phyloP scores from a whole-genome alignment of 2,113 vertebrate species.

The Apistogramma diplotaenia region DNA sequence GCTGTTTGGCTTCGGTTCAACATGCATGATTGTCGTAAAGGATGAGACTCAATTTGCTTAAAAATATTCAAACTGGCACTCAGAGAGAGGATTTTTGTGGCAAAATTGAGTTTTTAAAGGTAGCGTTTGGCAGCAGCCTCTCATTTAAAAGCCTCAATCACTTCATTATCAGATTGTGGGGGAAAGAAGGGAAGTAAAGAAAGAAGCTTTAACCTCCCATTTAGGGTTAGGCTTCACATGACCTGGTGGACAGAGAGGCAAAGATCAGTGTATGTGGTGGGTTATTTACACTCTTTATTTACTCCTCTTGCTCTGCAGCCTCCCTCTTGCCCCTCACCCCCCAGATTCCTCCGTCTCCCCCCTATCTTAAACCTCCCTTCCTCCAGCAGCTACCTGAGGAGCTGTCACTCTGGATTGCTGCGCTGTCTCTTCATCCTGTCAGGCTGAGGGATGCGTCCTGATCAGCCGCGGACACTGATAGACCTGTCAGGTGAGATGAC shows the following conservation, averaged over 20 bases:
- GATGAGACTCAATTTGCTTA: conserved; percentile 49
- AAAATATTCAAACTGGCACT: conserved; percentile 37
- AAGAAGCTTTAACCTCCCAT: not conserved
- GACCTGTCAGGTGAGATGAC: conserved; percentile 78
- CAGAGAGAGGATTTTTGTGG: conserved; percentile 10
- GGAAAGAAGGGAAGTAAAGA: not conserved
- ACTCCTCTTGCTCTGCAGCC: conserved; percentile 14
- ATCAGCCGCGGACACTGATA: conserved; percentile 73
- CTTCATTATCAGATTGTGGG: not conserved
- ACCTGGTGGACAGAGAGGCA: not conserved
- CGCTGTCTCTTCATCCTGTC: conserved; percentile 69
- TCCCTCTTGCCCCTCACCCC: not conserved
- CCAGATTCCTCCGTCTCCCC: not conserved
- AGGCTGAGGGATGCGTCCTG: conserved; percentile 64
- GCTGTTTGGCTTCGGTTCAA: conserved; percentile 52
- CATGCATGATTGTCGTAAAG: conserved; percentile 40
- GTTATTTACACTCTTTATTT: conserved; percentile 29
- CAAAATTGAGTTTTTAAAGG: conserved; percentile 33
- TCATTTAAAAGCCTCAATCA: conserved; percentile 1
- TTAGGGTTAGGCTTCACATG: not conserved
- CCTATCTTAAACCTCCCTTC: not conserved
- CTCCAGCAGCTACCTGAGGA: conserved; percentile 64
- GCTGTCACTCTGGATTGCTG: conserved; percentile 74
- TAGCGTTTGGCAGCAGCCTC: conserved; percentile 9
- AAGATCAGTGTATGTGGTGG: not conserved